Evolutionary conservation across 1,140 invertebrate genomes (phyloP), one percentile per base, ranked within the genome.

Genomic region (Apis dorsata): DNA sequence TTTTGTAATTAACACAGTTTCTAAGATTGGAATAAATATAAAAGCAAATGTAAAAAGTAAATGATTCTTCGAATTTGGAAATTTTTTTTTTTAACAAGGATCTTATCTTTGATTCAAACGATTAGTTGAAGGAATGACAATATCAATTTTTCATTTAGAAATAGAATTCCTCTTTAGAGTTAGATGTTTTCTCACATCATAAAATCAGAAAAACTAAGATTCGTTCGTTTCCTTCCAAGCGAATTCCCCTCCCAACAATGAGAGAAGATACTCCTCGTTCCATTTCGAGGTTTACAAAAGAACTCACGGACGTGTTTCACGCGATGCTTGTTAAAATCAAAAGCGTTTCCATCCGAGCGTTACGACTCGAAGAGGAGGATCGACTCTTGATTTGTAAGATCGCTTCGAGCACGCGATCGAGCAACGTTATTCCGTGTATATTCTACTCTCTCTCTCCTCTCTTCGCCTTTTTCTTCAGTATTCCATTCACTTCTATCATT

Each of bases 311-410:
- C 24, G 28, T n/a, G 12, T 51, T 34, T 21, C 73, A 76, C 79
- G 62, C 79, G 60, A 81, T n/a, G 15, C 17, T 34, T 17, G 80
- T 60, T 44, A 75, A 75, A 83, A 70, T 79, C 59, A 79, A 83
- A 65, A 65, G 21, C 72, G 71, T 44, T 73, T n/a, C n/a, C 11
- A 44, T 44, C 4, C 49, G 55, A 74, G 34, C 28, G 57, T 68
- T 69, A 66, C 49, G 24, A 55, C 62, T 60, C 55, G 51, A 53
- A 49, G 24, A 59, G 51, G 34, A 65, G 75, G 79, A 83, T 83
- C 76, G 59, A 57, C 68, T 63, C n/a, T 72, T 57, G 76, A 83
- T 83, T 79, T 72, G 75, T 49, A 72, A 78, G 76, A 83, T 83
- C 81, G 81, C 59, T 72, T 19, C 17, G 60, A 83, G 81, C 81